Conservation (phyloP, 1,140 invertebrate species). For the Lasaia peninsularis region DNA sequence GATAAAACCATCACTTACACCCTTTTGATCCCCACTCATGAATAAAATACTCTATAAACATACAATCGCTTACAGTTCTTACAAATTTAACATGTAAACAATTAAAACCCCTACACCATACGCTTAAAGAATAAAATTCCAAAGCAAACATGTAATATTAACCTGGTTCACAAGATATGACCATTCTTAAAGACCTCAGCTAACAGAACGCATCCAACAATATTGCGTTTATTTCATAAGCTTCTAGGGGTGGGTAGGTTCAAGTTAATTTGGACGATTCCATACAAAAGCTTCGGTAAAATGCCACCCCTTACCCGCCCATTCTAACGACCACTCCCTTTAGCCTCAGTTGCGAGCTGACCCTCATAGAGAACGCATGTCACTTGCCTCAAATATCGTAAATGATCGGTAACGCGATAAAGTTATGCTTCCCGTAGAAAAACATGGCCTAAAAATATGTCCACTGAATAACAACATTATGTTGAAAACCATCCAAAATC, state of each 20-base stretch:
- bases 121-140: conserved; percentile 23
- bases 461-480: conserved; percentile 59
- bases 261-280: conserved; percentile 33
- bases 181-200: conserved; percentile 31
- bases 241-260: conserved; percentile 26
- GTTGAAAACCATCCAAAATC: conserved; percentile 65
- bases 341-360: conserved; percentile 41
- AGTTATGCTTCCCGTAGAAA: conserved; percentile 61
- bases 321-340: conserved; percentile 62
- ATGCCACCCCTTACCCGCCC: conserved; percentile 58
- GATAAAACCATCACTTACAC: conserved; percentile 32
- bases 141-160: background rate
- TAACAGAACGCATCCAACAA: conserved; percentile 21
- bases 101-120: conserved; percentile 20
- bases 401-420: background rate
- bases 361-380: conserved; percentile 32
- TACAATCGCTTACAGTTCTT: conserved; percentile 35
- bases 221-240: conserved; percentile 18
- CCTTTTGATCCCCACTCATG: conserved; percentile 45
- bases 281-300: conserved; percentile 59
- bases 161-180: conserved; percentile 32
- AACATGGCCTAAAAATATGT: conserved; percentile 62
- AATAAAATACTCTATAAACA: conserved; percentile 43
- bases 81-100: conserved; percentile 27
- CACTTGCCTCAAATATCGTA: background rate